Conservation (phyloP, 2,888 invertebrate species). For the Macaria liturata region DNA sequence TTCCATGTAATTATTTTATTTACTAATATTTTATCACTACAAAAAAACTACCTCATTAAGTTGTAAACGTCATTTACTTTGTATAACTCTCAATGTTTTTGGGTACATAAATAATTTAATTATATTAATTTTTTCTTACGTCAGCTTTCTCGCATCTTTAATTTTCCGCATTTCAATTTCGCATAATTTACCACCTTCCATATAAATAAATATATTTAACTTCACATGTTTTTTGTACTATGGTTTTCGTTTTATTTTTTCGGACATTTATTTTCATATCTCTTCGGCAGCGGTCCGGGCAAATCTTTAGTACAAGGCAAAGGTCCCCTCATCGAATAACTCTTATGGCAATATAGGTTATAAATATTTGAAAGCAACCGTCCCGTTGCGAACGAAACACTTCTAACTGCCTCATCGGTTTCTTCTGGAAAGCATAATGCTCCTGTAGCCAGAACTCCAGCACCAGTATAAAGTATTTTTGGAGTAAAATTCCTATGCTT, state of each 20-base stretch:
- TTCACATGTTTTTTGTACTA: too few species aligned
- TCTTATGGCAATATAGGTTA: slow-evolving; percentile 42
- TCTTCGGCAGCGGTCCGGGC: slow-evolving; percentile 31
- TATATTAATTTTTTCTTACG: too few species aligned
- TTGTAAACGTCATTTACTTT: too few species aligned
- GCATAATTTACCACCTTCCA: too few species aligned
- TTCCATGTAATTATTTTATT: too few species aligned
- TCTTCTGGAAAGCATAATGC: slow-evolving; percentile 61
- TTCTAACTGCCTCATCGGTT: slow-evolving; percentile 55
- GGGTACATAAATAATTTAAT: too few species aligned
- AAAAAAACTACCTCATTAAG: too few species aligned
- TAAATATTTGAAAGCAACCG: slow-evolving; percentile 39
- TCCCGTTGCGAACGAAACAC: slow-evolving; percentile 33
- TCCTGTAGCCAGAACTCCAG: slow-evolving; percentile 50
- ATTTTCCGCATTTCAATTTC: too few species aligned
- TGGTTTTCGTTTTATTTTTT: slow-evolving; percentile 2
- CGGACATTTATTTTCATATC: slow-evolving; percentile 38
- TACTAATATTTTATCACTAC: too few species aligned
- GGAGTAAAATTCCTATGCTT: slow-evolving; percentile 26
- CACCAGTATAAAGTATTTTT: slow-evolving; percentile 36
- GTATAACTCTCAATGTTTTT: too few species aligned
- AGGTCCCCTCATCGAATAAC: slow-evolving; percentile 43
- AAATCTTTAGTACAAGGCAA: slow-evolving; percentile 52
- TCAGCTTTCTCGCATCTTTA: too few species aligned
- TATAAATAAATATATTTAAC: too few species aligned